Base-by-base conservation (phyloP, 2,888 invertebrate genomes). In the Odontocolon sp. region DNA sequence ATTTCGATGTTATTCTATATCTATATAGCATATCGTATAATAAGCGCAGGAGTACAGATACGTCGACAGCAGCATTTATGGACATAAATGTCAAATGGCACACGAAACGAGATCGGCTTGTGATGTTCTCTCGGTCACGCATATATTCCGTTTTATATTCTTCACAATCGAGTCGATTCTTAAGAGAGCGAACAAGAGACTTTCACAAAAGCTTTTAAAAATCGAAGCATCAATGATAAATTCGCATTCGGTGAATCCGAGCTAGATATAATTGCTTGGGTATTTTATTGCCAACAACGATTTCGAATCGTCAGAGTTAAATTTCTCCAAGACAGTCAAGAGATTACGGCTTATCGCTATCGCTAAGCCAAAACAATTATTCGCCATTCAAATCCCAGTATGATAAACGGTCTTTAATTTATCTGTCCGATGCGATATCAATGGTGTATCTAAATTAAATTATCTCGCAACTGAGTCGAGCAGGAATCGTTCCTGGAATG, bases 81-180 rank as follows among this genome's bases (percentile, higher is more conserved):
- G 56, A 18, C 28, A 63, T 47, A 71, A 71, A 71, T 71, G 71
- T 71, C 47, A 47, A 38, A 54, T 56, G 71, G 57, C 36, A 42
- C n/a, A n/a, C 47, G 52, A 28, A 71, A 64, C 61, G 42, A 33
- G 42, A 54, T 52, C 61, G 23, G n/a, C 18, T 16, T n/a, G 14
- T 14, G 40, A 40, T 61, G 69, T 52, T 56, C 56, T 42, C 47
- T 52, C 16, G 40, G 3, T 28, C n/a, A n/a, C 21, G 26, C 14
- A 11, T 36, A 21, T 18, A 42, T 28, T 38, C 9, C 11, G 18
- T 26, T 23, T 36, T 36, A 23, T 33, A 23, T 31, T 36, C 31
- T 23, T 36, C 23, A 8, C 33, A 23, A 18, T 23, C 23, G 11
- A 23, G 9, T 26, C 36, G 36, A 11, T 14, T 68, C 26, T 23